Base-by-base conservation (phyloP, 1,140 invertebrate species). In the Temnothorax longispinosus region DNA sequence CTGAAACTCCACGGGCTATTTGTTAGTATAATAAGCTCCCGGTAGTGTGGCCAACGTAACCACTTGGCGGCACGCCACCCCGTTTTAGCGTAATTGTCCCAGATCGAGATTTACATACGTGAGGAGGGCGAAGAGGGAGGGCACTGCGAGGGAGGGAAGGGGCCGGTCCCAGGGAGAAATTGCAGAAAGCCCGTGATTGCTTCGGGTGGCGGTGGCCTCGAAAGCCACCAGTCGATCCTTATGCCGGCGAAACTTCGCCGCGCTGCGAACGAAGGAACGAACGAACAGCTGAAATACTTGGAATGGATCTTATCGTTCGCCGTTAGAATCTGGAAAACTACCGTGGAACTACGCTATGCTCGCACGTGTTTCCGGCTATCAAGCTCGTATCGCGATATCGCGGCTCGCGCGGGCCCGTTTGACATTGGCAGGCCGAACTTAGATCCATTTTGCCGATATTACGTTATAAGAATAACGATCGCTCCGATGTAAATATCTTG, bases 21-120 rank as follows among this genome's bases (percentile, higher is more conserved):
- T 95, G 95, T 95, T 95, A 95, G 95, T 95, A 95, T 95, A 95
- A 95, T 95, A 94, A 95, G 90, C 86, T 86, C 88, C 91, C 92
- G 91, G 94, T 93, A 94, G 94, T 94, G 93, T 94, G 94, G 94
- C 94, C 92, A 93, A 92, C 93, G 91, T 95, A 95, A 95, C 94
- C 95, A 92, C 94, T 93, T 88, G 93, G 81, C 92, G 92, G 92
- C 94, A 95, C 95, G 95, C 95, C 94, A 95, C 89, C 87, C 92
- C 94, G 94, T 93, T 95, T 94, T 94, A 94, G 87, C 92, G 94
- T 95, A 95, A 95, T 95, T 95, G 94, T 94, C 92, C 93, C 92
- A 94, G 94, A 94, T 94, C 92, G 90, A 87, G 93, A 95, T 95
- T 95, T 95, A 94, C 94, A 95, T 95, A 94, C 89, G 85, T 85